Base-by-base conservation (phyloP, 53 echinoderm and acorn worm species). In the Echinarachnius parma region DNA sequence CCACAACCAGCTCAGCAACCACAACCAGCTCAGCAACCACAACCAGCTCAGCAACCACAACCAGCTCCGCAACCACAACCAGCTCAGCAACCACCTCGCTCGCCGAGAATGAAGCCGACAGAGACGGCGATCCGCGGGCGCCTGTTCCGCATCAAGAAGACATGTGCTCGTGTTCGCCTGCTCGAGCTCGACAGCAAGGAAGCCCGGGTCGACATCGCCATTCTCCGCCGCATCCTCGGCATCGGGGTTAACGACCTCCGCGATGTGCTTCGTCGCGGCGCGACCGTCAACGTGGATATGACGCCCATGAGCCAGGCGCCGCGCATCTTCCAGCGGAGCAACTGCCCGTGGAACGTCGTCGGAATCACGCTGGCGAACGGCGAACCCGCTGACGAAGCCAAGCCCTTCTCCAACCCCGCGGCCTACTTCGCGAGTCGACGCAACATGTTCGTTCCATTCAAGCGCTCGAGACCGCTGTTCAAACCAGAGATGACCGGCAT, bases 121-220 rank as follows among this genome's bases (percentile, higher is more conserved):
- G 34, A 69, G 53, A 53, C 69, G 1, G 53, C 15, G 5, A 34
- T 53, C 16, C 53, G 37, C 24, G 70, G 70, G 31, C 70, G 70
- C 9, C 25, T 69, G 31, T 69, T 52, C 35, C 70, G 70, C 22
- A 69, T 69, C 36, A 69, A 69, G 54, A 69, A 69, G 34, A 69
- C 70, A 31, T 69, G 70, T 36, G 70, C 70, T 16, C 52, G 70
- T 24, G 70, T 69, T 18, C 70, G 70, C 1, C 70, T 69, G 5
- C 34, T 69, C 23, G 53, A 34, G 24, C 53, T 53, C 31, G 70
- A 69, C 21, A 69, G 53, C 54, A 53, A 69, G 8, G 70, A 69
- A 34, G 70, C 70, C 14, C 70, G 70, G 21, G 34, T 69, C 32
- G 70, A 69, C 54, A 69, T 69, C 53, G 70, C 70, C 22, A 69